Conservation (phyloP, 2,888 invertebrate genomes). For the Cybosia mesomella region DNA sequence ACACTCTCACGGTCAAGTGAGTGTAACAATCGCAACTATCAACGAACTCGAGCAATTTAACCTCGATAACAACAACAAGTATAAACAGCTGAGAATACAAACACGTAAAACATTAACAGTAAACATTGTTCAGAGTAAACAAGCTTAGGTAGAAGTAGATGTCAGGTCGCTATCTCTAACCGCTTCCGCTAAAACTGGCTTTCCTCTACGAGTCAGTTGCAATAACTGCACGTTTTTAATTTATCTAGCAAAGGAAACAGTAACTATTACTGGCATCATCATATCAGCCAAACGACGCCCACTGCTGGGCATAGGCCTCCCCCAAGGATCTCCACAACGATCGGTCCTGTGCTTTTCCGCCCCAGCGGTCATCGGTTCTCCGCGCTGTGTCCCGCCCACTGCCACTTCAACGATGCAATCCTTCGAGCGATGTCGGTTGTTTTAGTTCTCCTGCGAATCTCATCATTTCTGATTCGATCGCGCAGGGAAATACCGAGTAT, state of each 20-base stretch:
- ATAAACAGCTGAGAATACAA: constrained; percentile 28
- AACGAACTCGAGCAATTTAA: constrained; percentile 25
- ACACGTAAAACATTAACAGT: constrained; percentile 22
- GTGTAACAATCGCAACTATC: constrained; percentile 24
- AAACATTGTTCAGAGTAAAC: constrained; percentile 43
- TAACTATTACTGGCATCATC: constrained; percentile 25
- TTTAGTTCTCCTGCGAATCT: too few relatives aligned
- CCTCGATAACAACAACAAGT: constrained; percentile 29
- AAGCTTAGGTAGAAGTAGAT: constrained; percentile 37
- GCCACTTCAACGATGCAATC: too few relatives aligned
- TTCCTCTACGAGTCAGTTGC: constrained; percentile 47
- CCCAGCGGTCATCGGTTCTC: too few relatives aligned
- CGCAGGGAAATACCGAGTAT: too few relatives aligned
- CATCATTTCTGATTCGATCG: too few relatives aligned
- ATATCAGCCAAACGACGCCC: too few relatives aligned
- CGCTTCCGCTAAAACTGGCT: constrained; percentile 52
- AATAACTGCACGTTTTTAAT: constrained; percentile 31
- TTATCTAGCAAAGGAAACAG: constrained; percentile 22
- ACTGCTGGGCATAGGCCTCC: too few relatives aligned
- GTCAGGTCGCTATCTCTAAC: constrained; percentile 51
- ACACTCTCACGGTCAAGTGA: constrained; percentile 2
- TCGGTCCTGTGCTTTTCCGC: too few relatives aligned
- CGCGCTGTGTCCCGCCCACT: too few relatives aligned
- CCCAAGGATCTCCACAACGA: too few relatives aligned
- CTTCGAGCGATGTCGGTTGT: too few relatives aligned